phyloP scores from a whole-genome alignment of 1,140 invertebrate genomes.

The Proctacanthus coquilletti region DNA sequence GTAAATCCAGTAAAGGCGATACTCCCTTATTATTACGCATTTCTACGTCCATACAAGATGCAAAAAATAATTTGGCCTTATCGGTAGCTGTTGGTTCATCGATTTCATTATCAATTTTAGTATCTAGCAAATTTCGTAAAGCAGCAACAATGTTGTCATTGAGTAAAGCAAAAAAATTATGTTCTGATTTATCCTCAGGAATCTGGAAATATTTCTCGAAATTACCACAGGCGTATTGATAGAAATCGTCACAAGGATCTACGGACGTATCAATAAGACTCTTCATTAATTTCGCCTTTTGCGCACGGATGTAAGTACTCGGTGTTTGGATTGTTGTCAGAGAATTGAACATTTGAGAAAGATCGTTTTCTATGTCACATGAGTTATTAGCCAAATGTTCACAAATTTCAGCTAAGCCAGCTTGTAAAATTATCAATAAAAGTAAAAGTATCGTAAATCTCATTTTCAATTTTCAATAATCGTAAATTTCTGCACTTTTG shows the following conservation, averaged over 20 bases:
- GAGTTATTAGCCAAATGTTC: too few relatives aligned
- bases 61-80: neutral
- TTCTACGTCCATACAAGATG: neutral
- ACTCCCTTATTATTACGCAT: neutral
- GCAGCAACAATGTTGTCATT: too few relatives aligned
- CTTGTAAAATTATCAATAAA: too few relatives aligned
- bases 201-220: slow-evolving; percentile 53
- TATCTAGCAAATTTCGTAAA: too few relatives aligned
- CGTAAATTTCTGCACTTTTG: too few relatives aligned
- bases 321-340: too few relatives aligned
- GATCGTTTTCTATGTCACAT: too few relatives aligned
- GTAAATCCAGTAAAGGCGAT: neutral
- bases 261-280: slow-evolving; percentile 42
- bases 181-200: slow-evolving; percentile 27
- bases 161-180: neutral
- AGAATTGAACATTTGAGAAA: too few relatives aligned
- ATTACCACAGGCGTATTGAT: slow-evolving; percentile 55
- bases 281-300: slow-evolving; percentile 31
- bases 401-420: too few relatives aligned
- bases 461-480: too few relatives aligned
- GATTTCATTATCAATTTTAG: neutral
- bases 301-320: neutral
- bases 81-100: neutral
- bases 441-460: too few relatives aligned
- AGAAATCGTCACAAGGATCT: slow-evolving; percentile 64